Base-by-base conservation (phyloP, 2,113 vertebrate species). In the Istiophorus platypterus region DNA sequence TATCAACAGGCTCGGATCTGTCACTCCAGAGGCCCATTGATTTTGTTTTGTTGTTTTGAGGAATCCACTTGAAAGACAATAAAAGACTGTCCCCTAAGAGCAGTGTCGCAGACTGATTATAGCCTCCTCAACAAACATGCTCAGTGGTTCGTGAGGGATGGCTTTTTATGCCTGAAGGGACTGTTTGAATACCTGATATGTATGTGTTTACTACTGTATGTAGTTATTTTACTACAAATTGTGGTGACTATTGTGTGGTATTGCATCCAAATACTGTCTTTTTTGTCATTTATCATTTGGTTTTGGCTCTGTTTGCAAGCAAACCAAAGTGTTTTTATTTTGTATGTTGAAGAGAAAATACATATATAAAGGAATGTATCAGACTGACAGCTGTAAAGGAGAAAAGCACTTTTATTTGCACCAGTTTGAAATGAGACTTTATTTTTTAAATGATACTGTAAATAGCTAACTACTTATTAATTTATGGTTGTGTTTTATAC, bases 321-420 rank as follows among this genome's bases (percentile, higher is more conserved):
- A 91, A 94, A 94, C 91, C 92, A 95, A 95, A 95, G 92, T 93
- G 88, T 92, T 94, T 89, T 89, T 82, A 82, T 91, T 88, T 91
- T 92, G 72, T 89, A 90, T 71, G 70, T 91, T 66, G 66, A 79
- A 49, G 65, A 82, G 69, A 67, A 88, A 82, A 84, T 57, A 54
- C 47, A 65, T 80, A 65, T 82, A 78, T 78, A 63, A 74, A 85
- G 81, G 90, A 94, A 93, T 90, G 87, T 94, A 91, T 80, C 72
- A 69, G 90, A 90, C 39, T 49, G 91, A 91, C 37, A 45, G 81
- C 66, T 85, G 76, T 78, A 88, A 91, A 82, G 70, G 39, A 18
- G 39, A 80, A 85, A 87, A 86, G 83, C 90, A 93, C 92, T 92
- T 93, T 94, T 86, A 90, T 93, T 93, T 93, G 91, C 92, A 91